These are phyloP conservation scores for Myiozetetes cayanensis DNA, from an alignment of 2,113 vertebrate species.

Conservation along the genomic window DNA sequence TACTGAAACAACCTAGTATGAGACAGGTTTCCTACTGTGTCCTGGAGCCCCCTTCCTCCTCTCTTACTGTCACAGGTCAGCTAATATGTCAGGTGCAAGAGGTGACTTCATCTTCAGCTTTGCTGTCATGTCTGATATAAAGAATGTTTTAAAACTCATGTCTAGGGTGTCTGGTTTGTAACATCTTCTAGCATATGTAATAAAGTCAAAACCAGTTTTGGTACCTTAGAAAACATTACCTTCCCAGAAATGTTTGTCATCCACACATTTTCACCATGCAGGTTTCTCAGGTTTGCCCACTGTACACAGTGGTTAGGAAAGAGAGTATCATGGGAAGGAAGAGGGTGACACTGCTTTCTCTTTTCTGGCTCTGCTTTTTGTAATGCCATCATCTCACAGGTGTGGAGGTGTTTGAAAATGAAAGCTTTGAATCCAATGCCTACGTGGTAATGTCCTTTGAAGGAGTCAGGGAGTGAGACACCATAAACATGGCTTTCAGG, in stretches of 20 bases:
- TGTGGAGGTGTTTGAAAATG: background rate
- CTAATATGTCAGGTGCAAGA: background rate
- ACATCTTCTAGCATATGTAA: background rate
- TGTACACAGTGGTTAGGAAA: accelerated
- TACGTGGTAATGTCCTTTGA: background rate
- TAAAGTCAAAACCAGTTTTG: background rate
- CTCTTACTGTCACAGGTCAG: background rate
- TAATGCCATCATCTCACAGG: background rate
- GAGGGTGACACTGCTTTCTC: background rate
- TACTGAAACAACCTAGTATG: background rate
- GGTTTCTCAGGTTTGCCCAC: accelerated
- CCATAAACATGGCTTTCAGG: background rate
- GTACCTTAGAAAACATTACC: background rate
- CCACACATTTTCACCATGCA: accelerated
- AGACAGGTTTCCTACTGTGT: background rate
- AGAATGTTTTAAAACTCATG: background rate
- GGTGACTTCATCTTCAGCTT: background rate
- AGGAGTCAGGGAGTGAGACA: background rate
- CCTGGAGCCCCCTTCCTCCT: background rate
- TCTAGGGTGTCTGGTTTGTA: background rate
- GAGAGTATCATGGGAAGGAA: background rate
- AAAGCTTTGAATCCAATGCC: background rate
- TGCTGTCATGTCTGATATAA: background rate
- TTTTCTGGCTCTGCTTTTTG: background rate
- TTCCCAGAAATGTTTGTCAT: background rate